Conservation (phyloP, 2,113 vertebrate genomes). For the Myotis brandtii region DNA sequence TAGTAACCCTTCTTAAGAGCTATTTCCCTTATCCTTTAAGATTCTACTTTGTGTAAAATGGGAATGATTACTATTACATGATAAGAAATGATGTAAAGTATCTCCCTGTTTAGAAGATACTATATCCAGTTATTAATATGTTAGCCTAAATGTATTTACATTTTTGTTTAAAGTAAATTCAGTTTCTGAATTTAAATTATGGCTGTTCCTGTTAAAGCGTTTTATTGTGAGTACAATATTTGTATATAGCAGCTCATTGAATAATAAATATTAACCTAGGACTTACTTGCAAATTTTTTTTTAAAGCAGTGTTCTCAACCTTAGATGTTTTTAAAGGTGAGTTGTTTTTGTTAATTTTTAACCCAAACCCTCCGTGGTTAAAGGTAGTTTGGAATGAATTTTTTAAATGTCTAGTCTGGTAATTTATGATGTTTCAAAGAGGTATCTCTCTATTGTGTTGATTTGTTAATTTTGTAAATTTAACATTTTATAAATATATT, state of each 20-base stretch:
- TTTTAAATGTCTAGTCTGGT: conserved; percentile 6
- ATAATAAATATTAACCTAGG: conserved; percentile 28
- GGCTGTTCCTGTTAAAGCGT: background rate
- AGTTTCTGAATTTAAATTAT: conserved; percentile 57
- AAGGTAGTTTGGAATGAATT: conserved; percentile 41
- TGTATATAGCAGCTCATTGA: conserved; percentile 21
- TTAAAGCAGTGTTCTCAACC: conserved; percentile 25
- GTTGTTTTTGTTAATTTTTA: conserved; percentile 20
- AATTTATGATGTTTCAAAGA: conserved; percentile 13
- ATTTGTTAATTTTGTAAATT: conserved; percentile 51
- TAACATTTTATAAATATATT: conserved; percentile 28
- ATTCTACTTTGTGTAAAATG: conserved; percentile 40
- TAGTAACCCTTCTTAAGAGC: background rate
- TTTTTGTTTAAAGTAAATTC: background rate
- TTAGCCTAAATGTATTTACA: conserved; percentile 58
- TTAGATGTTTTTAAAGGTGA: conserved; percentile 32
- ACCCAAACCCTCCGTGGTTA: background rate
- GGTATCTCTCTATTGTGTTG: conserved; percentile 4
- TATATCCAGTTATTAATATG: background rate
- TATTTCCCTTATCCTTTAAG: conserved; percentile 18
- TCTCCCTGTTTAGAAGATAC: conserved; percentile 12
- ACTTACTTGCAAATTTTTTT: conserved; percentile 35
- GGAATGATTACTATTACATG: background rate
- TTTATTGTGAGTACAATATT: background rate
- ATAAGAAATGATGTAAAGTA: conserved; percentile 41